These are phyloP conservation scores for Elephas maximus DNA, from an alignment of 2,113 vertebrate species.

Conservation along the genomic window DNA sequence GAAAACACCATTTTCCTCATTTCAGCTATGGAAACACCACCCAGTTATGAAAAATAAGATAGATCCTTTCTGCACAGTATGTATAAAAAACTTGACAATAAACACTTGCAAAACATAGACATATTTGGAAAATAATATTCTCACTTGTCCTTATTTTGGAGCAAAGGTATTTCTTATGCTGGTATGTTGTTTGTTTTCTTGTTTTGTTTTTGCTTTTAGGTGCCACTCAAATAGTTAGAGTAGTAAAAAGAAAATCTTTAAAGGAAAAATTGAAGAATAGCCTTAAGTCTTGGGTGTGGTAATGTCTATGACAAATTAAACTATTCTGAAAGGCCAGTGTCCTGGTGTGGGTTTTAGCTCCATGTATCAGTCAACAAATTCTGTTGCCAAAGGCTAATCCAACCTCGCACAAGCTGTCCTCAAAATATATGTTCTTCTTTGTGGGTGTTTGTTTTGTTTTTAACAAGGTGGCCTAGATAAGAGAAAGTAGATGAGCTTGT, in stretches of 20 bases:
- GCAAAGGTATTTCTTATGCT: constrained; percentile 9
- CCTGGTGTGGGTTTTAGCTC: background rate
- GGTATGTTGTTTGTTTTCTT: background rate
- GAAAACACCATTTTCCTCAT: constrained; percentile 18
- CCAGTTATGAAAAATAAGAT: constrained; percentile 5
- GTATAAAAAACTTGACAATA: background rate
- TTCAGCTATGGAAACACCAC: background rate
- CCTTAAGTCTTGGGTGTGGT: background rate
- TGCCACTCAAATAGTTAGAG: background rate
- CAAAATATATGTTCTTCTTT: background rate
- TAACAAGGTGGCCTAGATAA: background rate
- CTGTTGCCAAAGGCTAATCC: background rate
- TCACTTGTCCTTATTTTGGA: background rate
- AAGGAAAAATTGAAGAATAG: constrained; percentile 2
- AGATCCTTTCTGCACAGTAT: background rate
- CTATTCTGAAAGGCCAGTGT: background rate
- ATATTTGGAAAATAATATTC: background rate
- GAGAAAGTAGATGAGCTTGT: background rate
- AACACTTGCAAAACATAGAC: background rate
- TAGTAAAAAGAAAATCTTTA: background rate
- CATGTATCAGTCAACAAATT: background rate
- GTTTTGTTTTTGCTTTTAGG: background rate
- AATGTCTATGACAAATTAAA: background rate
- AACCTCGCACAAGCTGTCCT: background rate
- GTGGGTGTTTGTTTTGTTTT: background rate